Conservation (phyloP, 2,888 invertebrate species). For the Morpho deidamia region DNA sequence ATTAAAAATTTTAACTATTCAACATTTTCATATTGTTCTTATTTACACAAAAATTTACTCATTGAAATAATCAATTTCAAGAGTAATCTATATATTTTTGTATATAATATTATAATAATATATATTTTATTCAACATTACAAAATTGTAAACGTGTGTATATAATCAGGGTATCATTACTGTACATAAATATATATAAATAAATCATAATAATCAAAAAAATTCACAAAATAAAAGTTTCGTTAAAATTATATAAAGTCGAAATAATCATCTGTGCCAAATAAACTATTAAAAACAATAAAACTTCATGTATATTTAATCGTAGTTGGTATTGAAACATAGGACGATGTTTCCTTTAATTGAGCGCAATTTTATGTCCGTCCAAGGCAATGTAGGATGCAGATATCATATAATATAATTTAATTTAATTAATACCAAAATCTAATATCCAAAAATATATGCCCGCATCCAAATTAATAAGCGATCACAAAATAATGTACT, state of each 20-base stretch:
- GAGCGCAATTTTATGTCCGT: constrained; percentile 43
- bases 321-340: constrained; percentile 40
- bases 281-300: constrained; percentile 7
- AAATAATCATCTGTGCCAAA: constrained; percentile 23
- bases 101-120: constrained; percentile 25
- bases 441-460: background rate
- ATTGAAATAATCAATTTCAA: constrained; percentile 33
- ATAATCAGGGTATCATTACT: constrained; percentile 29
- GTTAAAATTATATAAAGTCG: constrained; percentile 5
- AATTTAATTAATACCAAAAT: background rate
- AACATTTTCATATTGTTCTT: background rate
- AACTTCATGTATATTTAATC: background rate
- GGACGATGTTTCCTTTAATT: constrained; percentile 10
- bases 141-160: constrained; percentile 15
- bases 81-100: constrained; percentile 30
- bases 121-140: constrained; percentile 12
- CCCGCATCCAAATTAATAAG: background rate
- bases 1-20: too few species aligned
- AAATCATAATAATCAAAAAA: constrained; percentile 4
- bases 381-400: constrained; percentile 28
- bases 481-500: background rate
- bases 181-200: constrained; percentile 17
- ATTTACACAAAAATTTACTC: background rate
- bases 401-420: background rate
- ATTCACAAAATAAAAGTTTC: constrained; percentile 7